These are phyloP conservation scores for Ophiodon elongatus DNA, from an alignment of 2,113 vertebrate species.

Conservation along the genomic window DNA sequence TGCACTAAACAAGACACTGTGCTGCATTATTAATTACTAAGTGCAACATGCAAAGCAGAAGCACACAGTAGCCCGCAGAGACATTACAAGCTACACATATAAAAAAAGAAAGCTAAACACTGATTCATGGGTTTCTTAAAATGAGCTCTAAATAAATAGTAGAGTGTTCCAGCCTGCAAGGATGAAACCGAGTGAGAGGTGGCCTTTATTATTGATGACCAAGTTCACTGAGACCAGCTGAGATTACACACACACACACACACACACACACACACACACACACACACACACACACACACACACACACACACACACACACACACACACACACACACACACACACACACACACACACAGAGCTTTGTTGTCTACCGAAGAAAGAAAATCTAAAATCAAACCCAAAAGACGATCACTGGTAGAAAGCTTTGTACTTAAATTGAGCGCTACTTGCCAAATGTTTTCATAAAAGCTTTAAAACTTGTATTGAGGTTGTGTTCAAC, in stretches of 20 bases:
- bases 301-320: not conserved
- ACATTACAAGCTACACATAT: not conserved
- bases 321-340: not conserved
- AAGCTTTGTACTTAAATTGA: not conserved
- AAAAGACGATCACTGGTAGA: not conserved
- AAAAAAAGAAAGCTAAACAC: not conserved
- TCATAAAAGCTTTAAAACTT: not conserved
- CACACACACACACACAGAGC: not conserved
- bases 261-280: too few species aligned
- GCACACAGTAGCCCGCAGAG: not conserved
- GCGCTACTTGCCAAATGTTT: not conserved
- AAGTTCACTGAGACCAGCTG: too few species aligned
- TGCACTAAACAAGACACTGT: not conserved
- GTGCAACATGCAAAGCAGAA: not conserved
- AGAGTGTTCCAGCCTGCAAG: not conserved
- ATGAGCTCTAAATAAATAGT: not conserved
- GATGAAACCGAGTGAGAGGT: not conserved
- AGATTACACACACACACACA: constrained; percentile 17
- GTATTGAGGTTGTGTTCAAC: too few species aligned
- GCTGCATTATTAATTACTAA: not conserved
- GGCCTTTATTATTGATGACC: constrained; percentile 31
- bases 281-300: too few species aligned
- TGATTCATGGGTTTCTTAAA: not conserved
- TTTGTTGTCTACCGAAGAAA: too few species aligned
- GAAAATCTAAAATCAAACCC: too few species aligned